Percentiles rank a stretch among this genome's conserved stretches.
Evolutionary conservation across 1,140 invertebrate species (phyloP).

Genomic region (Brachionus paranguensis): DNA sequence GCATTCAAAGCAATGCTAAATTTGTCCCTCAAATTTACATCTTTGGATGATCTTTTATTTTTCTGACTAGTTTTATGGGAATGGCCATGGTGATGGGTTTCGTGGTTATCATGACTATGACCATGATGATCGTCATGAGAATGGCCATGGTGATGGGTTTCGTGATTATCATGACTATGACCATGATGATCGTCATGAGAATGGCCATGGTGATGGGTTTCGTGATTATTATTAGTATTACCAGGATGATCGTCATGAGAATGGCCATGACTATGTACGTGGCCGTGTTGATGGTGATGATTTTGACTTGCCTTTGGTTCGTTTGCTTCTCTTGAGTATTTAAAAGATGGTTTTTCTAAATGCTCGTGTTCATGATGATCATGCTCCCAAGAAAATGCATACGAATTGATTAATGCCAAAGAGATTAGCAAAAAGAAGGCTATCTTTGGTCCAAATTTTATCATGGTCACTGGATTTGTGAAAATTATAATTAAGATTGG

Average conservation of each 20-base stretch:
- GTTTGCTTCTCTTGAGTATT: slow-evolving; percentile 23
- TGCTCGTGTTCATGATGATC: neutral
- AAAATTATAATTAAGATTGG: neutral
- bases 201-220: neutral
- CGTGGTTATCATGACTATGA: neutral
- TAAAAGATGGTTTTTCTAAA: neutral
- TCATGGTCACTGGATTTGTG: neutral
- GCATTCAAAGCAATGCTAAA: neutral
- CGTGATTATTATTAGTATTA: neutral
- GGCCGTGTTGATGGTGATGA: neutral
- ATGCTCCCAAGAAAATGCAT: neutral
- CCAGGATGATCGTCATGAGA: neutral
- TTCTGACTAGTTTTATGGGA: neutral
- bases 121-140: neutral
- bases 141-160: neutral
- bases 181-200: neutral
- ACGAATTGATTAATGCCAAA: neutral
- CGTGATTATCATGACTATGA: neutral
- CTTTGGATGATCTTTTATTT: neutral
- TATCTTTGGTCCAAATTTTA: neutral
- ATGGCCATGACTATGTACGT: neutral
- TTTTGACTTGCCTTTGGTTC: neutral
- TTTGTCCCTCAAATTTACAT: slow-evolving; percentile 6
- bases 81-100: neutral
- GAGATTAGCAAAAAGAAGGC: neutral